Evolutionary conservation across 2,797 vertebrate genomes (phyloP).

Genomic region (Chaenodraco wilsoni): DNA sequence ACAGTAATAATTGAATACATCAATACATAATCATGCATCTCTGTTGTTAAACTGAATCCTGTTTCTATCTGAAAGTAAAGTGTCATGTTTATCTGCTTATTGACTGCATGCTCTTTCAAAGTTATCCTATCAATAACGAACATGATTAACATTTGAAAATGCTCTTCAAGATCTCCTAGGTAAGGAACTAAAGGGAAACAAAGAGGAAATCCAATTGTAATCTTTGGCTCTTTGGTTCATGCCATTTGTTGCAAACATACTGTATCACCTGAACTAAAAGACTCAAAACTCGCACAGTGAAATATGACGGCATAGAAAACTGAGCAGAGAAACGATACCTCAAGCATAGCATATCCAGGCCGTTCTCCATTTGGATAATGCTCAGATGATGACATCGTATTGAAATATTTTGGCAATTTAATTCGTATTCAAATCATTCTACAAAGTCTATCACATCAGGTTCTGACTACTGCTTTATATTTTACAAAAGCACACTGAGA

Average conservation of each 20-base stretch:
- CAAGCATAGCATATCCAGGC: conserved; percentile 14
- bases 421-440: conserved; percentile 57
- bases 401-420: conserved; percentile 53
- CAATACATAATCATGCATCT: conserved; percentile 74
- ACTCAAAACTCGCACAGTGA: conserved; percentile 11
- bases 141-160: conserved; percentile 42
- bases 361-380: conserved; percentile 34
- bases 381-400: conserved; percentile 51
- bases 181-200: conserved; percentile 37
- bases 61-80: conserved; percentile 40
- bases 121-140: conserved; percentile 18
- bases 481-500: conserved; percentile 45
- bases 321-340: conserved; percentile 13
- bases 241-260: conserved; percentile 32
- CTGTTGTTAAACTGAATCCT: conserved; percentile 52
- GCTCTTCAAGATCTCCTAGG: conserved; percentile 28
- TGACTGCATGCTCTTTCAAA: conserved; percentile 60
- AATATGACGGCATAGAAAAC: conserved; percentile 24
- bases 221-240: conserved; percentile 74
- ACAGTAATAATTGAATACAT: conserved; percentile 61
- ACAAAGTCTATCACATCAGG: conserved; percentile 35
- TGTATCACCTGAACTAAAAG: conserved; percentile 29
- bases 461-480: conserved; percentile 23
- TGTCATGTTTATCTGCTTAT: conserved; percentile 28
- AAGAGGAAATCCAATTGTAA: conserved; percentile 44